These are phyloP conservation scores for Drosophila auraria DNA, from an alignment of 1,140 invertebrate genomes.

Conservation along the genomic window DNA sequence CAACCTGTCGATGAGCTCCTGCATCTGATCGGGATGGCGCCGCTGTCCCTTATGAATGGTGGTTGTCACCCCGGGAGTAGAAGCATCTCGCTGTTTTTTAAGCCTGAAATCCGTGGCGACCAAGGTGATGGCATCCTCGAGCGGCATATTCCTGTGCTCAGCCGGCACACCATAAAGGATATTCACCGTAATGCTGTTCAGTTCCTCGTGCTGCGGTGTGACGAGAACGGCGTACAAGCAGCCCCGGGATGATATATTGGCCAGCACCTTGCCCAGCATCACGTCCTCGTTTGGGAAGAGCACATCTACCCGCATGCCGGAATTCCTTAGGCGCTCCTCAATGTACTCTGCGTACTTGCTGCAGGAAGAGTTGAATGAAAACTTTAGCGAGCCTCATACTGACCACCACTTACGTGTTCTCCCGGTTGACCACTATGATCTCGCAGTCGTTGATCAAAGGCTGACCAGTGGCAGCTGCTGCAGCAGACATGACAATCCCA, in stretches of 20 bases:
- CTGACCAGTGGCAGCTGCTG: conserved; percentile 85
- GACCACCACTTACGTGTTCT: conserved; percentile 89
- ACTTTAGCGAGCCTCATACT: not conserved
- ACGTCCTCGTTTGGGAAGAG: conserved; percentile 96
- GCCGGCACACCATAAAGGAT: conserved; percentile 94
- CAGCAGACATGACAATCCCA: conserved; percentile 59
- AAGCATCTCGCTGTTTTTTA: conserved; percentile 87
- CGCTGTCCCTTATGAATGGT: conserved; percentile 16
- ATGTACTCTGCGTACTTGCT: conserved; percentile 96
- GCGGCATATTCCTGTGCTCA: conserved; percentile 97
- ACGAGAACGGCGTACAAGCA: conserved; percentile 95
- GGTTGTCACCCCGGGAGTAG: not conserved
- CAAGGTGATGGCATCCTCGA: conserved; percentile 94
- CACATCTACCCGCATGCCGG: conserved; percentile 93
- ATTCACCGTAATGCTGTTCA: conserved; percentile 94
- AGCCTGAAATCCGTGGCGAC: conserved; percentile 92
- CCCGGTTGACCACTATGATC: conserved; percentile 93
- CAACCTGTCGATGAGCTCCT: conserved; percentile 91
- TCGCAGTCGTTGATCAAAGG: conserved; percentile 91
- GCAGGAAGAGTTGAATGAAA: not conserved
- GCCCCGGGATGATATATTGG: conserved; percentile 93
- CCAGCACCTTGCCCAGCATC: conserved; percentile 92
- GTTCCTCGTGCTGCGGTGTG: conserved; percentile 93
- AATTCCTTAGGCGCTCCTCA: conserved; percentile 92
- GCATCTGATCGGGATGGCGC: conserved; percentile 89